Evolutionary conservation across 2,888 invertebrate species (phyloP), one percentile per base, ranked within the genome.

Genomic region (Enchytraeus crypticus): DNA sequence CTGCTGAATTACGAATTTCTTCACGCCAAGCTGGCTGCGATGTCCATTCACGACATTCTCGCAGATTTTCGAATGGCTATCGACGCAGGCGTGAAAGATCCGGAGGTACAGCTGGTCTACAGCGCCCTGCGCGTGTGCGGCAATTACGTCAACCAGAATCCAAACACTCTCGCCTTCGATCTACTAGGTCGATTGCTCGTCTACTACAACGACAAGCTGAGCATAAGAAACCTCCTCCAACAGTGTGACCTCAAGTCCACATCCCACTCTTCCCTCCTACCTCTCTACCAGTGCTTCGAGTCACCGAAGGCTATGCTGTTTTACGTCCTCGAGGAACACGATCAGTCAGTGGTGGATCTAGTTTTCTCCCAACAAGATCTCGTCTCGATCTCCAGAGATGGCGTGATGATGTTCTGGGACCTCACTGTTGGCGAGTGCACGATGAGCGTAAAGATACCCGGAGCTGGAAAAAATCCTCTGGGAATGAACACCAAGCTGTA

Each of bases 1-100:
- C 83, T 97, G 0, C 96, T 96, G 79, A 95, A 95, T 79, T 96
- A 95, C 76, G 88, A 91, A 73, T 97, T 95, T 92, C 82, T 97
- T 0, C 92, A 92, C 74, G 92, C 92, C 0, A 96, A 96, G 75
- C 83, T 95, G 1, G 88, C 88, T 68, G 90, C 92, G 71, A 95
- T 93, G 72, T 93, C 95, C 0, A 82, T 97, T n/a, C 95, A 96
- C 78, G 88, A 92, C 0, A 88, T 95, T 1, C 82, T 96, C 3
- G 88, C 91, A 3, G 96, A 96, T 79, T 96, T 92, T 73, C 66
- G 66, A n/a, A 46, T 29, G 29, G 60, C 62, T 45, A 54, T 60
- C 1, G 64, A 64, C 53, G 29, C 51, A 5, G 65, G 62, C 18
- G 34, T 54, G 30, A 51, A 54, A 5, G 59, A 64, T 29, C 26